These are phyloP conservation scores for Eulemur rufifrons DNA, from an alignment of 2,113 vertebrate species.

Conservation along the genomic window DNA sequence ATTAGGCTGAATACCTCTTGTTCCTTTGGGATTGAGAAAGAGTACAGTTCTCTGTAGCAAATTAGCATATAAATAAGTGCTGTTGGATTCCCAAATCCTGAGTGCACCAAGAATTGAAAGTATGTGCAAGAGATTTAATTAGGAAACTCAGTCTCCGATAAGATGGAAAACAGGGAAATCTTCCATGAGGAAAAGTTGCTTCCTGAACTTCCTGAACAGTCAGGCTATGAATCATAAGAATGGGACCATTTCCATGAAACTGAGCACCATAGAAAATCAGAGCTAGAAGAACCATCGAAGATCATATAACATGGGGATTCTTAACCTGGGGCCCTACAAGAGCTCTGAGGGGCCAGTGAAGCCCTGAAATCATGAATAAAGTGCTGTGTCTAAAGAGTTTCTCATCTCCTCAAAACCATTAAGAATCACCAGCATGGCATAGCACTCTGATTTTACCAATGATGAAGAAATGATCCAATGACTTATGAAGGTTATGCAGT, in stretches of 20 bases:
- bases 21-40: slow-evolving; percentile 42
- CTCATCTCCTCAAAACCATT: neutral
- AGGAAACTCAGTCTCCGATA: neutral
- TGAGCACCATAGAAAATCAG: neutral
- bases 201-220: neutral
- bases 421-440: neutral
- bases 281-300: neutral
- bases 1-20: neutral
- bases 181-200: neutral
- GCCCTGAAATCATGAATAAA: neutral
- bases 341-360: neutral
- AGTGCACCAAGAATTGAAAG: slow-evolving; percentile 30
- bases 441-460: neutral
- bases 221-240: neutral
- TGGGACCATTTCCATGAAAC: neutral
- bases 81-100: neutral
- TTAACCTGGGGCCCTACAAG: neutral
- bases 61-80: slow-evolving; percentile 76
- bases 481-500: neutral
- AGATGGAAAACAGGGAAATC: slow-evolving; percentile 28
- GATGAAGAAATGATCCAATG: neutral
- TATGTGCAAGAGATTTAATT: slow-evolving; percentile 44
- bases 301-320: neutral
- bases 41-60: slow-evolving; percentile 36
- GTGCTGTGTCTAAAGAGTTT: neutral